Evolutionary conservation across 2,113 vertebrate genomes (phyloP), one percentile per base, ranked within the genome.

Genomic region (Caranx melampygus): DNA sequence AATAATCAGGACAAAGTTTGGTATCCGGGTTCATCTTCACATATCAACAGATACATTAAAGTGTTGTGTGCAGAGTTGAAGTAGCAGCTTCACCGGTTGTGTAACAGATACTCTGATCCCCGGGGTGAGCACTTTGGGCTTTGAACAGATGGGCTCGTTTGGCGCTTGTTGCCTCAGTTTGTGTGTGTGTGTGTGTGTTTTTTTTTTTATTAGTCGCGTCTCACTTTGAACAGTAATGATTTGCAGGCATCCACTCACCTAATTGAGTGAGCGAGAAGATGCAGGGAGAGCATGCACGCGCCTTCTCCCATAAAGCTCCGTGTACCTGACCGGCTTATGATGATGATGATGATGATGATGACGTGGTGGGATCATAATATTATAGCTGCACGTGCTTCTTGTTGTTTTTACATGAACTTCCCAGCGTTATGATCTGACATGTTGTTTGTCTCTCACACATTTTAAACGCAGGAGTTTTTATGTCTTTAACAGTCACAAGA

Each of bases 151-250:
- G 84, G 85, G 78, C 65, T 91, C 71, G 40, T 86, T 86, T 87
- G 88, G 77, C 72, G 74, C 82, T 72, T 58, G 78, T 69, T 84
- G 72, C 78, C 51, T 82, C 31, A 4, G 14, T 55, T 78, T 89
- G 89, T 90, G 26, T 26, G 26, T 26, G 26, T 26, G 26, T 26
- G 26, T 26, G 26, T 26, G 26, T 26, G 26, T 85, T 4, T 37
- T 58, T 90, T 91, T 77, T 61, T 90, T 91, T 91, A 89, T 75
- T 64, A 78, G 81, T 85, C 54, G 78, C 51, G 84, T 85, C 88
- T 90, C 74, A 84, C 87, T 91, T 90, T 90, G 91, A 93, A 86
- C 77, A 49, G 85, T 92, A 88, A 93, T 87, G 85, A 86, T 84
- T 87, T 83, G 85, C 91, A 91, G 91, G 65, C 88, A 83, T 68